These are phyloP conservation scores for Lepus europaeus DNA, from an alignment of 2,113 vertebrate genomes.

Conservation along the genomic window DNA sequence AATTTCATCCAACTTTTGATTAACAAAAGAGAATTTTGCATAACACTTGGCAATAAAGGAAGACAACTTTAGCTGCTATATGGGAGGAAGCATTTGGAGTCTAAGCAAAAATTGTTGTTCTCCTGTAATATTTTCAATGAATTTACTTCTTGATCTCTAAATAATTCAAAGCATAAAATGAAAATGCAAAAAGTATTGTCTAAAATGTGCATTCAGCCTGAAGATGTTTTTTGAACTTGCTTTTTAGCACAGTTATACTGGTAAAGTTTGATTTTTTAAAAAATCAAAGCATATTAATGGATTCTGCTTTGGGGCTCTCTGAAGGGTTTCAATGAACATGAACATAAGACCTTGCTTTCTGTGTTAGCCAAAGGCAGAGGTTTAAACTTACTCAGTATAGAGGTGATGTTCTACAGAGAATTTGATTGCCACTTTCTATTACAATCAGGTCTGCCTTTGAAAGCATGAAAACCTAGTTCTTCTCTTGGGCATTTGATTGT, in stretches of 20 bases:
- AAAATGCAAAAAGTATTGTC: constrained; percentile 24
- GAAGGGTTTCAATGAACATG: background rate
- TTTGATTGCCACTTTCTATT: background rate
- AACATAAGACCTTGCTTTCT: background rate
- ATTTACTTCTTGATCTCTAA: background rate
- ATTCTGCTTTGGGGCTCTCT: constrained; percentile 20
- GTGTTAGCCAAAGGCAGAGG: background rate
- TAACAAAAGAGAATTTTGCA: background rate
- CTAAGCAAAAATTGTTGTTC: background rate
- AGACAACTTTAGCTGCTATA: background rate
- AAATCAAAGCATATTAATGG: background rate
- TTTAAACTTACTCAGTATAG: constrained; percentile 14
- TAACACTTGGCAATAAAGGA: background rate
- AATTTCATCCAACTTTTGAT: constrained; percentile 40
- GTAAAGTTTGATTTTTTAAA: background rate
- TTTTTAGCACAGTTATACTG: background rate
- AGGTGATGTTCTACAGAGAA: background rate
- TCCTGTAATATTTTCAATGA: background rate
- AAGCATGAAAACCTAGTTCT: background rate
- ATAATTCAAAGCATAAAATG: background rate
- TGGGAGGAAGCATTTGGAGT: background rate
- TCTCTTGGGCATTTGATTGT: background rate
- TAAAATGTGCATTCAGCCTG: constrained; percentile 1
- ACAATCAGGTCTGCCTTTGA: background rate
- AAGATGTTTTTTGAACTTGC: background rate